Conservation (phyloP, 2,113 vertebrate species). For the Phyllostomus hastatus region DNA sequence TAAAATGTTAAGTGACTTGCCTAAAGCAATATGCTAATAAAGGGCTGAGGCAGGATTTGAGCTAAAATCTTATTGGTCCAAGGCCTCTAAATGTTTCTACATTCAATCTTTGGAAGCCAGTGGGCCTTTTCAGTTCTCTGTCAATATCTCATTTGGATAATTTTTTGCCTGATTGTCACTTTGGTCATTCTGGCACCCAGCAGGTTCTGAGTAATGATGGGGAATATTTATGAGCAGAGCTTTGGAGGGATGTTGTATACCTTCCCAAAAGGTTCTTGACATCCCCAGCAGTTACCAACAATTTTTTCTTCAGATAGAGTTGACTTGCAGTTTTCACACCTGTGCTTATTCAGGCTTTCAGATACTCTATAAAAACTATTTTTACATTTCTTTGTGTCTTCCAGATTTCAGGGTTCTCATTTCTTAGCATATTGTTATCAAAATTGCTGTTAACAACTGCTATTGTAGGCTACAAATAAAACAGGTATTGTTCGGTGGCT, state of each 20-base stretch:
- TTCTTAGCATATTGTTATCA: slow-evolving; percentile 35
- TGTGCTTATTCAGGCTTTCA: slow-evolving; percentile 48
- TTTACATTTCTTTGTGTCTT: slow-evolving; percentile 43
- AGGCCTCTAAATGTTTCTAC: neutral
- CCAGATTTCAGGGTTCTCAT: slow-evolving; percentile 13
- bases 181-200: neutral
- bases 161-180: slow-evolving; percentile 46
- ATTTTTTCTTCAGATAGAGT: slow-evolving; percentile 37
- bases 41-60: neutral
- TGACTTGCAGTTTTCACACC: slow-evolving; percentile 43
- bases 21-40: neutral
- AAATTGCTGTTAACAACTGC: slow-evolving; percentile 22
- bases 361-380: neutral
- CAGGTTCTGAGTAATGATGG: neutral
- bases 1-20: neutral
- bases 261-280: slow-evolving; percentile 32
- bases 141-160: slow-evolving; percentile 35
- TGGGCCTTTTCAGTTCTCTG: neutral
- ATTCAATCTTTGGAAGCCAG: neutral
- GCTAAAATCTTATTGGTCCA: neutral
- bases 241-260: slow-evolving; percentile 16
- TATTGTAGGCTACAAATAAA: slow-evolving; percentile 35
- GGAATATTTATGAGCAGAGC: neutral
- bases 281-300: neutral
- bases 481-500: slow-evolving; percentile 19